Base-by-base conservation (phyloP, 2,888 invertebrate species). In the Halictus quadricinctus region DNA sequence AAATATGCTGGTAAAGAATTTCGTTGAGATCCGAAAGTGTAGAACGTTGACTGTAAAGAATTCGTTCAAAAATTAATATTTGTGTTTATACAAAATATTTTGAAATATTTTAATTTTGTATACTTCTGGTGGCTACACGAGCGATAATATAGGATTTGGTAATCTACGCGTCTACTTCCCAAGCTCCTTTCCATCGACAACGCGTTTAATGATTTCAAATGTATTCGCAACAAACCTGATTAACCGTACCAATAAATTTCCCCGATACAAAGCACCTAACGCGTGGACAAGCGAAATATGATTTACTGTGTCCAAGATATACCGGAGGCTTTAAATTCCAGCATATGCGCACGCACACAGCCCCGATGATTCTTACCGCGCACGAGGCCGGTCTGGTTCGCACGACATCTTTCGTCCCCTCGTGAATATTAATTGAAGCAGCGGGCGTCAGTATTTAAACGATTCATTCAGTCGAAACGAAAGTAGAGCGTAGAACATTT, bases 401-500 rank as follows among this genome's bases (percentile, higher is more conserved):
- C 60, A 60, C 60, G 60, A 60, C 25, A 60, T 60, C 60, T 60
- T 60, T 25, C 60, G 29, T 64, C 15, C 64, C 29, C 64, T 29
- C 29, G 15, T 64, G 60, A 60, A 60, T 60, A 66, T 29, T 29
- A 66, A 66, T 66, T 36, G 36, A 69, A 64, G 64, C 64, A 29
- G 15, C 64, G 29, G 36, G 46, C 18, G 4, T 15, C 36, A 10
- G 21, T 43, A 41, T 83, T 75, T 21, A 75, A 83, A n/a, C 18
- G 29, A 75, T 76, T 48, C 76, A 64, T 41, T n/a, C n/a, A 18
- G 43, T 43, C 43, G 36, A 41, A 13, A 21, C 29, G 50, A 72
- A 64, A 72, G 75, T 81, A 46, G 75, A 70, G 48, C 58, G 25
- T 46, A n/a, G 25, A 12, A 15, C 41, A 46, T 21, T 82, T 81